These are phyloP conservation scores for Eupithecia vulgata DNA, from an alignment of 2,888 invertebrate species.

Conservation along the genomic window DNA sequence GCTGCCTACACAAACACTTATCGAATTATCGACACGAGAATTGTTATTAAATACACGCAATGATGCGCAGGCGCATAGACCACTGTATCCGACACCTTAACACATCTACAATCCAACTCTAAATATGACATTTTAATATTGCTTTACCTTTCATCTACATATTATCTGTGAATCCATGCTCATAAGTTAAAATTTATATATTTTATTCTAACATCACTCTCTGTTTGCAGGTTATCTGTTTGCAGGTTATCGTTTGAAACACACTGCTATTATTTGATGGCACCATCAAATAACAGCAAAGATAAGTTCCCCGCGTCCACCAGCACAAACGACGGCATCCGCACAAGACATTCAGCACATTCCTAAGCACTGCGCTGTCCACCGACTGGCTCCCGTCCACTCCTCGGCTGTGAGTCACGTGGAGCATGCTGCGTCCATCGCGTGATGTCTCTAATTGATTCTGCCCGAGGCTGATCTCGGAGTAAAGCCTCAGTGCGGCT, in stretches of 20 bases:
- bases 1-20: conserved; percentile 35
- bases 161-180: background rate
- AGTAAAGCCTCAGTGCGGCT: conserved; percentile 13
- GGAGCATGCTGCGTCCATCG: conserved; percentile 12
- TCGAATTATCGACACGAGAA: conserved; percentile 41
- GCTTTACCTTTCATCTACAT: too few species aligned
- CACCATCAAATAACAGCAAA: background rate
- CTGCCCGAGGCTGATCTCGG: conserved; percentile 19
- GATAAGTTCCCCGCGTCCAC: background rate
- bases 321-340: background rate
- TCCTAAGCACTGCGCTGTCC: conserved; percentile 17
- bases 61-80: conserved; percentile 22
- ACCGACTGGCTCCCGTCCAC: conserved; percentile 5
- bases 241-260: background rate
- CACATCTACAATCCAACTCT: background rate
- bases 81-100: conserved; percentile 14
- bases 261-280: background rate
- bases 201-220: background rate
- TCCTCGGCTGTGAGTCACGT: conserved; percentile 21
- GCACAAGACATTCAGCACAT: conserved; percentile 3
- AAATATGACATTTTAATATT: conserved; percentile 7
- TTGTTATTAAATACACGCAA: conserved; percentile 42
- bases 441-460: conserved; percentile 33
- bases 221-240: background rate
- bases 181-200: background rate